Evolutionary conservation across 1,140 invertebrate genomes (phyloP), one percentile per base, ranked within the genome.

Genomic region (Lordiphosa mommai): DNA sequence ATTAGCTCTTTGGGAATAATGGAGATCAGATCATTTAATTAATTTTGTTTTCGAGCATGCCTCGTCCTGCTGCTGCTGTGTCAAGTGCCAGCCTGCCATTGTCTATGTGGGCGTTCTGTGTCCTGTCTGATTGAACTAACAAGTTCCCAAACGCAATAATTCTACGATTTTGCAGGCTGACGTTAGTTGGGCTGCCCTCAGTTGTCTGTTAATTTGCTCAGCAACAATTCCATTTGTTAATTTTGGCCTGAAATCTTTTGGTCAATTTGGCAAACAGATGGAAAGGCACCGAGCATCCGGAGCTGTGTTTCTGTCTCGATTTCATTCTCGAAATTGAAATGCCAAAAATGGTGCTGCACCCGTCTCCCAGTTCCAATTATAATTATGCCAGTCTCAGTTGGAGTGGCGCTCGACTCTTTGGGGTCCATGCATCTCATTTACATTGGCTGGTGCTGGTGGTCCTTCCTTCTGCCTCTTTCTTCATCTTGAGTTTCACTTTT

Each of bases 1-100:
- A 84, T 82, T 86, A 86, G 82, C 82, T 77, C 72, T 82, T 68
- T 65, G 76, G 82, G 59, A 72, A 86, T 86, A 86, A 86, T 82
- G 76, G 82, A 86, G 82, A 86, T 86, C 82, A 82, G 82, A 86
- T 86, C 82, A 82, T 86, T 86, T 86, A 86, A 86, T 86, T 86
- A 86, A 86, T 69, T 86, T 86, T 86, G 66, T 82, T 80, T 66
- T 82, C 77, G 72, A 84, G 77, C 64, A 72, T 61, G 80, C 76
- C 41, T 34, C 58, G 49, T 68, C 40, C 43, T 55, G 30, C 59
- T 23, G 43, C 60, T 57, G 50, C 41, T 41, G 57, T 82, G 66
- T 71, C 76, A 76, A 76, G 70, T 58, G 51, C 12, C 47, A 51
- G 52, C 34, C 43, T 48, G 44, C 51, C 46, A 44, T 59, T 50